These are phyloP conservation scores for Oreonectes daqikongensis DNA, from an alignment of 2,797 vertebrate genomes.

Conservation along the genomic window DNA sequence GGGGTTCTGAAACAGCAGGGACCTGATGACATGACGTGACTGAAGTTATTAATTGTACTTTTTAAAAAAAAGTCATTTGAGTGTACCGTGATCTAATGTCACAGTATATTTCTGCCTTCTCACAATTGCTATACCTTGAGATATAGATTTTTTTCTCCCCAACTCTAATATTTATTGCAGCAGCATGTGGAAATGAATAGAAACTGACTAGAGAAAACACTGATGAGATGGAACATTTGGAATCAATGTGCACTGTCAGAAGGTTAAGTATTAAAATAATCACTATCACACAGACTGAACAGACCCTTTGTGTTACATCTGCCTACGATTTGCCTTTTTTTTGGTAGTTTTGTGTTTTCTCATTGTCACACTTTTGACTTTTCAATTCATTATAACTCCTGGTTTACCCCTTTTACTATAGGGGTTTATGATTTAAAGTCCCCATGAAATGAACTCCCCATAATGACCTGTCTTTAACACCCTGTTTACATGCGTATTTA, in stretches of 20 bases:
- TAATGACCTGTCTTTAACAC: neutral
- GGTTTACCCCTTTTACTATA: neutral
- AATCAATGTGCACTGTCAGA: conserved; percentile 1
- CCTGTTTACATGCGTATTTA: neutral
- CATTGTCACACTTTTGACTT: neutral
- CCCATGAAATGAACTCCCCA: no score
- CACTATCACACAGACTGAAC: conserved; percentile 10
- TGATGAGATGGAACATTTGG: conserved; percentile 15
- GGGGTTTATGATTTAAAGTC: neutral
- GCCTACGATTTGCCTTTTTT: neutral
- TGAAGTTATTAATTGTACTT: neutral
- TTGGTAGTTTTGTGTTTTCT: neutral
- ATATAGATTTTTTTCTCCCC: neutral
- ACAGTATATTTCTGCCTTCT: neutral
- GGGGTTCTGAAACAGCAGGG: neutral
- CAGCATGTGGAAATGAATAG: conserved; percentile 12
- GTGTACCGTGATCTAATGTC: neutral
- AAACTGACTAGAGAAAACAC: conserved; percentile 6
- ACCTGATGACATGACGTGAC: neutral
- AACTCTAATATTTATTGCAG: neutral
- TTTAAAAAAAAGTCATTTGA: neutral
- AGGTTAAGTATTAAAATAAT: conserved; percentile 11
- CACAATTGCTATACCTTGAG: neutral
- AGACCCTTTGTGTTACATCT: neutral
- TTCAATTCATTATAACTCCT: neutral